Evolutionary conservation across 1,140 invertebrate species (phyloP).

Genomic region (Nixonia krombeini): DNA sequence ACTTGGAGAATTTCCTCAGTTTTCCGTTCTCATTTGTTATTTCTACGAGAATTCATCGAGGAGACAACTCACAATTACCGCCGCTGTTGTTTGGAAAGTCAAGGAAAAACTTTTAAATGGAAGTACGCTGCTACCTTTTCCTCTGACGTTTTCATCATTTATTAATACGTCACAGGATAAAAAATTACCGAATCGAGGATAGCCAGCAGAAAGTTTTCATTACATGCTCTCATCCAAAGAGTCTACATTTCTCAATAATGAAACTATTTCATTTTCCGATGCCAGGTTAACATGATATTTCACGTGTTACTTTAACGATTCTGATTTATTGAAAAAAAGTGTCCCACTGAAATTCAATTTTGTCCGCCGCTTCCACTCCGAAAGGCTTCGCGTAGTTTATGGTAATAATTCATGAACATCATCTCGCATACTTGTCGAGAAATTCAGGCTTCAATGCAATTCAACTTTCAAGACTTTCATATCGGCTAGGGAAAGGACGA

Average conservation of each 20-base stretch:
- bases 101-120: constrained; percentile 4
- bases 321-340: constrained; percentile 12
- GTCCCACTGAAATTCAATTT: constrained; percentile 20
- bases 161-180: too few species aligned
- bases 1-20: constrained; percentile 22
- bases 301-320: too few species aligned
- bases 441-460: constrained; percentile 32
- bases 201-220: too few species aligned
- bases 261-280: too few species aligned
- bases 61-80: constrained; percentile 11
- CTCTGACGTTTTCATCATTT: too few species aligned
- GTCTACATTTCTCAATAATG: too few species aligned
- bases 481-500: constrained; percentile 28
- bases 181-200: too few species aligned
- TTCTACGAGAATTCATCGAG: constrained; percentile 20
- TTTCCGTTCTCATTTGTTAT: constrained; percentile 27
- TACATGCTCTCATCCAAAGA: too few species aligned
- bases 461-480: constrained; percentile 46
- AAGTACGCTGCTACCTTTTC: too few species aligned
- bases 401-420: constrained; percentile 38
- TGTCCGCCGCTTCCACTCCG: not conserved
- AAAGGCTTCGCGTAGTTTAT: constrained; percentile 17
- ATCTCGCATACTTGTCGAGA: constrained; percentile 36
- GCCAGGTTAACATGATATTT: too few species aligned
- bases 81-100: constrained; percentile 7